Base-by-base conservation (phyloP, 2,113 vertebrate genomes). In the Glaucidium brasilianum region DNA sequence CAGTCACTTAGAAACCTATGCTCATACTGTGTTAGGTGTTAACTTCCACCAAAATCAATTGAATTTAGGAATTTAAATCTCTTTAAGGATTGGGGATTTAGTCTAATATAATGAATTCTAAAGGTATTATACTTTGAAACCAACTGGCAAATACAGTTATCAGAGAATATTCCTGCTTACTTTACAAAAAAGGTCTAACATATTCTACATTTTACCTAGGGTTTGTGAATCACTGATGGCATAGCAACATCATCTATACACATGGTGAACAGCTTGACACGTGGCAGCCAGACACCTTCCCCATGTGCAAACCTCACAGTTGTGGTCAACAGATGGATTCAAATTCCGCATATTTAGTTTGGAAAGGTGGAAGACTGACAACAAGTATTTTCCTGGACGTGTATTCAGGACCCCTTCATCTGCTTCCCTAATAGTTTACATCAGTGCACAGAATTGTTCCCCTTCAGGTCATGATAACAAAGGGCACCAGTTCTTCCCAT, bases 31-130 rank as follows among this genome's bases (percentile, higher is more conserved):
- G 69, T 71, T 49, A 68, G 66, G 32, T 49, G 62, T 76, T 85
- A 78, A 52, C 49, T 87, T 85, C 62, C 56, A 68, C 66, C 66
- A 69, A 94, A 94, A 90, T 80, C 41, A 88, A 56, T 45, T 49
- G 43, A 66, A 93, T 66, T 83, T 58, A 74, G 41, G 77, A 94
- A 93, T 88, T 92, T 53, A 93, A 89, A 89, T 84, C 56, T 81
- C 91, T 55, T 86, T 37, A 84, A 83, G 55, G 72, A 86, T 3
- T 81, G n/a, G 25, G 52, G 26, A 81, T 68, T 90, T 74, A 93
- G 50, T 58, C 20, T 55, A 80, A 90, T 59, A 60, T 30, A 90
- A 88, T 47, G 34, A 92, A 92, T 71, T 86, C n/a, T 49, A 49
- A 93, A 88, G 23, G 47, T 74, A 76, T 74, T 92, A 62, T 39